These are phyloP conservation scores for Ormyrus rosae DNA, from an alignment of 2,888 invertebrate species.

Conservation along the genomic window DNA sequence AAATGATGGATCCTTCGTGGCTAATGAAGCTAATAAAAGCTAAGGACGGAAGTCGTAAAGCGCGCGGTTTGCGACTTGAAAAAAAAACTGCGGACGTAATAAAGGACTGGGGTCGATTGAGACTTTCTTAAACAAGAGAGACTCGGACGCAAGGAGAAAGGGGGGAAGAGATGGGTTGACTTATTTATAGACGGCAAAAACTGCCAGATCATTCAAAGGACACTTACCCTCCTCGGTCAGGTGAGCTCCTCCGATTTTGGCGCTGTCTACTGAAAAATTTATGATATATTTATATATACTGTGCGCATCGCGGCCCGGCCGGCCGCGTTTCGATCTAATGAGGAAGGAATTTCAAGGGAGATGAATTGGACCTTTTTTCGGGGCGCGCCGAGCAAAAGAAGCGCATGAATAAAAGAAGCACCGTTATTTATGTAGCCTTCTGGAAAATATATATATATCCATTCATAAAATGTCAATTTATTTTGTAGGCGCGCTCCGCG, in stretches of 20 bases:
- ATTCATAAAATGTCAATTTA: conserved; percentile 37
- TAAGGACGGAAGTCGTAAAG: conserved; percentile 56
- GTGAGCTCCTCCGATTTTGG: conserved; percentile 74
- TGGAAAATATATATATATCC: neutral
- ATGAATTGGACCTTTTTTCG: conserved; percentile 29
- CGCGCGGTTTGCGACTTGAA: conserved; percentile 15
- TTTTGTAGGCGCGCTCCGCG: conserved; percentile 15
- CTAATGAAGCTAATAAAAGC: conserved; percentile 56
- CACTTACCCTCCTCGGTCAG: conserved; percentile 76
- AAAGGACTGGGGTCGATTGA: conserved; percentile 47
- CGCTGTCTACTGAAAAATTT: conserved; percentile 69
- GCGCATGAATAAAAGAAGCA: conserved; percentile 44
- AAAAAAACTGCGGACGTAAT: conserved; percentile 33
- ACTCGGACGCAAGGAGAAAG: neutral
- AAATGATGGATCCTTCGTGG: conserved; percentile 42
- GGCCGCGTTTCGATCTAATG: conserved; percentile 32
- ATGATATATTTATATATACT: conserved; percentile 25
- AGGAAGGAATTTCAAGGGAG: conserved; percentile 18
- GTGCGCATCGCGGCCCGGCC: neutral
- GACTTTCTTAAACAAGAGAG: conserved; percentile 19
- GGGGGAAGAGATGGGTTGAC: neutral
- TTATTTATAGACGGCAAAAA: conserved; percentile 21
- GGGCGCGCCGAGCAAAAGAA: neutral
- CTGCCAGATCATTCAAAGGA: conserved; percentile 51
- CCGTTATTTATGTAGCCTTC: conserved; percentile 29